Base-by-base conservation (phyloP, 2,888 invertebrate species). In the Chalcis sispes region DNA sequence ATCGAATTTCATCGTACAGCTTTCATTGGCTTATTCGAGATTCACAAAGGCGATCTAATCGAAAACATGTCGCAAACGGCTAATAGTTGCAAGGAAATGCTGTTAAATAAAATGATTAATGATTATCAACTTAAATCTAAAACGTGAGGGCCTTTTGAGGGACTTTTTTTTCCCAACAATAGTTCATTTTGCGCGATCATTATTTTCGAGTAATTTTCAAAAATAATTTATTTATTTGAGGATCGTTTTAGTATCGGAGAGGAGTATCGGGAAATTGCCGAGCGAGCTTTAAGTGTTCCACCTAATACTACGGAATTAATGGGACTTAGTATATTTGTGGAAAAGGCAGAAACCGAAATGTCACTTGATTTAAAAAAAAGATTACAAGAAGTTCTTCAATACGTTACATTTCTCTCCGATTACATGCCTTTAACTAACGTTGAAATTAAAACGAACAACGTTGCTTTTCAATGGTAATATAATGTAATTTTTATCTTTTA, bases 371-470 rank as follows among this genome's bases (percentile, higher is more conserved):
- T 97, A 93, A 95, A 97, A 87, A 92, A 94, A 71, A 91, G 94
- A 52, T 89, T 98, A 8, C 91, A 91, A 75, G 90, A 92, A 69
- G 91, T 93, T 5, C 90, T 95, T 91, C 89, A 90, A 72, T 95
- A 95, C 83, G 94, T 98, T 64, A 89, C 94, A 61, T 97, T 97
- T 89, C 90, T 98, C 8, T 93, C 95, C 4, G 96, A 98, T 88
- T 95, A 95, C 84, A 93, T 94, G 0, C 90, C 91, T 5, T 94
- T 96, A 81, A 93, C 95, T 0, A 94, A 96, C 0, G 90, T 95
- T 3, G 96, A 98, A 89, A 93, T 98, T 84, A 95, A 97, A 83
- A 94, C 95, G 48, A 98, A 97, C 86, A 95, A 95, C 80, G 94
- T 94, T 81, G 94, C 96, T 0, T 96, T 96, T 84, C 94, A 95